Evolutionary conservation across 1,140 invertebrate species (phyloP).

Genomic region (Zaprionus gabonicus): DNA sequence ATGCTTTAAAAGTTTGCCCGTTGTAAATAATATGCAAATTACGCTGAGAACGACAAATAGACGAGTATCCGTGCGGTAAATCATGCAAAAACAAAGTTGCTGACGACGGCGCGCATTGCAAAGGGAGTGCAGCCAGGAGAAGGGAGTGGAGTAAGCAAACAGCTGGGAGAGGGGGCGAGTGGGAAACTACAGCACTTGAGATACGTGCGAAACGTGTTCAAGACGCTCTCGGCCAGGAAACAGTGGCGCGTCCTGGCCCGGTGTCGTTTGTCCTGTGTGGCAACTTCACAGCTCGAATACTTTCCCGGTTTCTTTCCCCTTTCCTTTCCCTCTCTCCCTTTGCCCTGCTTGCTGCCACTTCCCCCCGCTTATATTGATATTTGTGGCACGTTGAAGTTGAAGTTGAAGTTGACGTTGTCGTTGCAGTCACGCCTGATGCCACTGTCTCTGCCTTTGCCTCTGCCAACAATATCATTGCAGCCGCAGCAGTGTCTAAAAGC

Average conservation of each 20-base stretch:
- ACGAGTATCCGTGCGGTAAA: constrained; percentile 75
- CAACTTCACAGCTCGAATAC: constrained; percentile 16
- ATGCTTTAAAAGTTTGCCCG: constrained; percentile 69
- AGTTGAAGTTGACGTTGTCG: constrained; percentile 57
- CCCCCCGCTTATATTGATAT: constrained; percentile 64
- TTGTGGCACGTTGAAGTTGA: constrained; percentile 74
- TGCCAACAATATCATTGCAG: constrained; percentile 22
- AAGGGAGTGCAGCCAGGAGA: not conserved
- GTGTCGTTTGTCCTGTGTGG: constrained; percentile 27
- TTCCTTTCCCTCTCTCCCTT: not conserved
- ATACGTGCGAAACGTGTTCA: constrained; percentile 76
- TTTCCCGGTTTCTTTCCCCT: not conserved
- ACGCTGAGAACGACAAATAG: constrained; percentile 74
- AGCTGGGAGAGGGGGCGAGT: not conserved
- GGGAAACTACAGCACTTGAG: constrained; percentile 74
- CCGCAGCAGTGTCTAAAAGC: constrained; percentile 68
- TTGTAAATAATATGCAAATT: constrained; percentile 83
- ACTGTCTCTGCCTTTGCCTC: not conserved
- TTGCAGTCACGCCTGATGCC: constrained; percentile 47
- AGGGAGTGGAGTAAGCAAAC: not conserved
- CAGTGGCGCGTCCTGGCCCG: constrained; percentile 24
- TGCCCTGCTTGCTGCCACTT: not conserved
- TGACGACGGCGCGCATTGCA: constrained; percentile 45
- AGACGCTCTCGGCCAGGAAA: constrained; percentile 38
- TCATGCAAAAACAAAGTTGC: constrained; percentile 79